These are phyloP conservation scores for Nesogale talazaci DNA, from an alignment of 2,113 vertebrate genomes.

Conservation along the genomic window DNA sequence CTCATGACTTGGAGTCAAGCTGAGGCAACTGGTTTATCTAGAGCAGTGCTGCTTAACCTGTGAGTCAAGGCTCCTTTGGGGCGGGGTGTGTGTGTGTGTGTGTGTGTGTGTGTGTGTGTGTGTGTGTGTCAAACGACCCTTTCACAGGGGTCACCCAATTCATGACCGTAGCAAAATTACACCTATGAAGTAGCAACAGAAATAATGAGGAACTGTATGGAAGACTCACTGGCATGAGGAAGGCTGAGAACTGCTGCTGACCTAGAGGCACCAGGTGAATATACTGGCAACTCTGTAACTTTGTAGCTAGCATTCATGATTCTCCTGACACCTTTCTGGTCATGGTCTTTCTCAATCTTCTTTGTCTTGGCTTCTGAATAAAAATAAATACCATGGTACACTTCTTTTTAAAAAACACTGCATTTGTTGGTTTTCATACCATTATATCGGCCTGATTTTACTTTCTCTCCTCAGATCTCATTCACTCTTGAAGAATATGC, in stretches of 20 bases:
- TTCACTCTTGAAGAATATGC: neutral
- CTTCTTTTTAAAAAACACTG: neutral
- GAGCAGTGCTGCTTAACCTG: too few relatives aligned
- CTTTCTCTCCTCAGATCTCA: neutral
- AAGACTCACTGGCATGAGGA: too few relatives aligned
- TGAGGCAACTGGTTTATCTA: neutral
- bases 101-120: too few relatives aligned
- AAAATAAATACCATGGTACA: neutral
- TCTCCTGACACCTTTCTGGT: neutral
- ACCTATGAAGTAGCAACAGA: too few relatives aligned
- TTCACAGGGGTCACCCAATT: too few relatives aligned
- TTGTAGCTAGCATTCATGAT: neutral
- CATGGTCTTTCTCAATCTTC: neutral
- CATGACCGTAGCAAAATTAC: too few relatives aligned
- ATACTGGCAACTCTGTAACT: neutral
- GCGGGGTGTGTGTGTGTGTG: too few relatives aligned
- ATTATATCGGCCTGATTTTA: neutral
- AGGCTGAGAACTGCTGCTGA: too few relatives aligned
- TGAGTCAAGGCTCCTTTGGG: too few relatives aligned
- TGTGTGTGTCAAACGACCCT: too few relatives aligned
- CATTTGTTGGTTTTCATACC: neutral
- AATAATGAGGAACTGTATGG: too few relatives aligned
- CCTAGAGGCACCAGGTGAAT: neutral
- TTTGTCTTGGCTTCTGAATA: neutral
- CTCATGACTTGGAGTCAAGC: neutral